Percentiles rank a stretch among this genome's conserved stretches.
Conservation (phyloP, 2,797 vertebrate genomes). For the Myripristis jacobus region DNA sequence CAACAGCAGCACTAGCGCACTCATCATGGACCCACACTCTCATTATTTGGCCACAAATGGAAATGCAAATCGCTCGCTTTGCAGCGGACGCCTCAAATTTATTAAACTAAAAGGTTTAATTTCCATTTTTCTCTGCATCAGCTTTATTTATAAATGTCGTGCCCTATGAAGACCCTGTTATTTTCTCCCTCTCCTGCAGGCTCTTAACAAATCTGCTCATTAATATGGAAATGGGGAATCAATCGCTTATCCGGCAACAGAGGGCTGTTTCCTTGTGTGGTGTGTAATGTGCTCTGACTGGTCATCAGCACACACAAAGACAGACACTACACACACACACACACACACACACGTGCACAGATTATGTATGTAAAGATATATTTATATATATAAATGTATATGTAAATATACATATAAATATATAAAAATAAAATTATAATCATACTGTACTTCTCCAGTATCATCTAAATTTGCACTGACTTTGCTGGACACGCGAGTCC, state of each 20-base stretch:
- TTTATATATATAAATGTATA: too few species aligned
- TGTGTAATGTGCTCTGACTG: constrained; percentile 99
- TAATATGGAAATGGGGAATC: constrained; percentile 99
- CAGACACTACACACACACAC: constrained; percentile 47
- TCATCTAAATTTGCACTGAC: not conserved
- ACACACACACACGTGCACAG: constrained; percentile 10
- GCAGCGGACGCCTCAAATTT: constrained; percentile 92
- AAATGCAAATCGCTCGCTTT: constrained; percentile 97
- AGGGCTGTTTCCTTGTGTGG: constrained; percentile 92
- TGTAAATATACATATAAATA: too few species aligned
- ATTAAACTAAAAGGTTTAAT: constrained; percentile 99
- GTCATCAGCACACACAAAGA: constrained; percentile 84
- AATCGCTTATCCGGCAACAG: constrained; percentile 96
- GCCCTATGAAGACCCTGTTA: constrained; percentile 98
- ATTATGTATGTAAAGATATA: too few species aligned
- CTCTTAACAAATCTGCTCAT: constrained; percentile 99
- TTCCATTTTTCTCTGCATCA: constrained; percentile 99
- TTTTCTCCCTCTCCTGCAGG: constrained; percentile 96
- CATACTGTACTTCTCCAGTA: not conserved
- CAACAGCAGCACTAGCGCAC: constrained; percentile 78
- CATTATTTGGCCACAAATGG: constrained; percentile 93
- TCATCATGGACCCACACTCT: constrained; percentile 83
- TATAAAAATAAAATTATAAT: not conserved
- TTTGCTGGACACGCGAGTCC: constrained; percentile 7
- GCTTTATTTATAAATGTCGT: constrained; percentile 99